These are phyloP conservation scores for Oostethus manadensis DNA, from an alignment of 2,113 vertebrate species.

Conservation along the genomic window DNA sequence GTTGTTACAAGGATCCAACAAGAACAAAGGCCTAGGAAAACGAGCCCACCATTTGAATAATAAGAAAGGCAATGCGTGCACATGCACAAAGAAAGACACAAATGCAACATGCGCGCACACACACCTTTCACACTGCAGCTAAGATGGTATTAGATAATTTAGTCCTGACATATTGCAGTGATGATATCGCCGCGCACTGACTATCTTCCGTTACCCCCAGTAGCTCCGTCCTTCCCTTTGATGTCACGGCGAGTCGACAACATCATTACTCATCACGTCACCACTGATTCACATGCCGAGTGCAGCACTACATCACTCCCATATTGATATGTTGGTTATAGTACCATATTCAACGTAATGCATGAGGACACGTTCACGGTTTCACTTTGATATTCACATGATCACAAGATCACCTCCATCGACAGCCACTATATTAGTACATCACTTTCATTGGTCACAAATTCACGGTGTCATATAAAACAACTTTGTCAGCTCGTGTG, in stretches of 20 bases:
- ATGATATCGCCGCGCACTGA: conserved; percentile 35
- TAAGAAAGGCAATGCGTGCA: conserved; percentile 71
- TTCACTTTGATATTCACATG: conserved; percentile 69
- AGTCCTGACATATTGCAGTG: conserved; percentile 51
- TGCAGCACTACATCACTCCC: conserved; percentile 59
- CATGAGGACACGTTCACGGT: conserved; percentile 68
- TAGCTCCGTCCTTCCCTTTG: conserved; percentile 47
- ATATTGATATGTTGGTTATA: conserved; percentile 72
- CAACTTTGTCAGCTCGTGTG: conserved; percentile 38
- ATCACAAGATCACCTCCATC: conserved; percentile 61
- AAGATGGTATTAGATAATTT: conserved; percentile 51
- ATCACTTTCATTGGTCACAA: conserved; percentile 63
- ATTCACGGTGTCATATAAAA: conserved; percentile 61
- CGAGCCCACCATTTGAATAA: conserved; percentile 42
- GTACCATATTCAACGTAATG: conserved; percentile 62
- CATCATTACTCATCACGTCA: conserved; percentile 62
- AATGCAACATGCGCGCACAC: conserved; percentile 59
- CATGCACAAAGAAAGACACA: conserved; percentile 69
- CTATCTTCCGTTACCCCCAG: conserved; percentile 41
- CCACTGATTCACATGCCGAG: conserved; percentile 63
- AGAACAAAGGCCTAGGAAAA: conserved; percentile 42
- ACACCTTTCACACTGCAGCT: conserved; percentile 61
- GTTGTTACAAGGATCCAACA: conserved; percentile 34
- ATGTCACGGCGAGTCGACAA: conserved; percentile 55
- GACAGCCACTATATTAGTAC: conserved; percentile 65